Percentiles rank a stretch among this genome's conserved stretches.
These are phyloP conservation scores for Mycteria americana DNA, from an alignment of 2,797 vertebrate genomes.

Conservation along the genomic window DNA sequence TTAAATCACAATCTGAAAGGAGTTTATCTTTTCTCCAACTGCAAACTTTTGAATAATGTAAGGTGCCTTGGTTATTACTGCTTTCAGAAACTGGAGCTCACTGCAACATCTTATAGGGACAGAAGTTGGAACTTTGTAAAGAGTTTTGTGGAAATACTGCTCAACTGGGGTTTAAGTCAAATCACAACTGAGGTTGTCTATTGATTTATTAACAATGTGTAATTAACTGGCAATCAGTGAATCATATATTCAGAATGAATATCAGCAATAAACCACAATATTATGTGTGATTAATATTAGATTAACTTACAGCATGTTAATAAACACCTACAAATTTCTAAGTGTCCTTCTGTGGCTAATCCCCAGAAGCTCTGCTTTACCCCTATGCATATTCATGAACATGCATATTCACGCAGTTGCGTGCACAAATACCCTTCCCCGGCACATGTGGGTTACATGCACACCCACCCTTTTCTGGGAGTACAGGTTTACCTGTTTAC, in stretches of 20 bases:
- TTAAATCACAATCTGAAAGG: not conserved
- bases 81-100: not conserved
- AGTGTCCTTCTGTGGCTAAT: not conserved
- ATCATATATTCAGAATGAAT: not conserved
- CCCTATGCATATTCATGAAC: accelerated
- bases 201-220: not conserved
- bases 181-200: not conserved
- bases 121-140: not conserved
- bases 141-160: not conserved
- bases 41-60: not conserved
- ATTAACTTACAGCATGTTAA: not conserved
- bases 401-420: accelerated
- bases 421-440: not conserved
- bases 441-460: not conserved
- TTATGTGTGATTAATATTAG: not conserved
- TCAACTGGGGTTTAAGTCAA: not conserved
- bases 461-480: not conserved
- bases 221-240: not conserved
- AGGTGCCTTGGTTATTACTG: not conserved
- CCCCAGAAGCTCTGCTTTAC: not conserved
- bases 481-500: not conserved
- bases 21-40: not conserved
- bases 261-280: not conserved
- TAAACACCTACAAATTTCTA: not conserved
- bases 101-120: not conserved